Base-by-base conservation (phyloP, 2,888 invertebrate genomes). In the Drosophila picticornis region DNA sequence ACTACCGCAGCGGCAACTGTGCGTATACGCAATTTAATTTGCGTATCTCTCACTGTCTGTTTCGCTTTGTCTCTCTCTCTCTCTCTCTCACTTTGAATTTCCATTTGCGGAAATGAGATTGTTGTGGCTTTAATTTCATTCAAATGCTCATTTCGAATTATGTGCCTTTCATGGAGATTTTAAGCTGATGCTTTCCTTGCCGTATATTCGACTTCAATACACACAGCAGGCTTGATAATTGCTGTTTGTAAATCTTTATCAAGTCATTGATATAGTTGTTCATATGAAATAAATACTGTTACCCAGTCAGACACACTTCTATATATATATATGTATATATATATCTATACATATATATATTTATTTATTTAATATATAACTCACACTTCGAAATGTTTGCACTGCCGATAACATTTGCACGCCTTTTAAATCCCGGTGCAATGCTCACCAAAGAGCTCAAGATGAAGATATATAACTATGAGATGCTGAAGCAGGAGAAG, bases 21-120 rank as follows among this genome's bases (percentile, higher is more conserved):
- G 81, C 88, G 84, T 83, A 81, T 88, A 83, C 88, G 84, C 81
- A 85, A 85, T 88, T 88, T 80, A 77, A 85, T 85, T 81, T 75
- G 61, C 67, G 72, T 80, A 75, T 61, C 71, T 79, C 61, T 75
- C 34, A 55, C 40, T 19, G 57, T 29, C 40, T 32, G 7, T 25
- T 2, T n/a, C 13, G 32, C 22, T 19, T n/a, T 62, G 10, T 13
- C 22, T 11, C 27, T 27, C 13, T 57, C 16, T n/a, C 7, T 55
- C 31, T 19, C 11, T 27, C 22, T 16, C 13, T n/a, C 2, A 38
- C 11, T 46, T 31, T 52, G 38, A 38, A 31, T 50, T 46, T 2
- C n/a, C 43, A 81, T 83, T 59, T 27, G 52, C 66, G 84, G 86
- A 85, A 88, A 85, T 83, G 88, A 81, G 80, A 88, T 88, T 83